Evolutionary conservation across 1,140 invertebrate species (phyloP), one percentile per base, ranked within the genome.

Genomic region (Megalopta genalis): DNA sequence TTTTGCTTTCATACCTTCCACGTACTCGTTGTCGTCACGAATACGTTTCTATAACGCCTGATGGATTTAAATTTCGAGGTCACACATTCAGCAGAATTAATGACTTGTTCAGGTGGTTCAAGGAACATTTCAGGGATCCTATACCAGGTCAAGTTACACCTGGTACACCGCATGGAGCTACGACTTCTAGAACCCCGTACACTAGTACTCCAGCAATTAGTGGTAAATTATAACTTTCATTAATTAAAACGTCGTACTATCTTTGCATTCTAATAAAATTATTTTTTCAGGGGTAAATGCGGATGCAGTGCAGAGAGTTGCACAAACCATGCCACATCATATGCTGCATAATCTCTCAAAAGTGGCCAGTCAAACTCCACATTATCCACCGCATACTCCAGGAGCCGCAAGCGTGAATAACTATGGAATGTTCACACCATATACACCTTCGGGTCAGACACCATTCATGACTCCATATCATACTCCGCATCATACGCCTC

Each of bases 41-140:
- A 91, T 99, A 96, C 89, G 94, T 99, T 0, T 97, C 97, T 0
- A 96, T 99, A 0, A 96, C 96, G 10, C 97, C 98, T 0, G 97
- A 99, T 80, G 99, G 99, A 21, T 98, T 98, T 88, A 95, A 96
- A 66, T 99, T 98, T 91, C 94, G 99, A 46, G 95, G 96, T 70
- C 96, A 98, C 90, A 95, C 96, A 87, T 99, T 99, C 91, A 95
- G 96, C 73, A 96, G 96, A 1, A 93, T 99, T 0, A 96, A 95
- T 72, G 95, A 96, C 2, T 90, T 99, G 12, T 95, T 99, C 83
- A 95, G 97, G 69, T 99, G 98, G 98, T 99, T 99, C 91, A 99
- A 99, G 90, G 97, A 98, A 91, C 98, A 99, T 90, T 99, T 98
- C 93, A 93, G 97, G 67, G 98, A 99, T 88, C 96, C 98, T 0